Conservation (phyloP, 2,113 vertebrate genomes). For the Sprattus sprattus region DNA sequence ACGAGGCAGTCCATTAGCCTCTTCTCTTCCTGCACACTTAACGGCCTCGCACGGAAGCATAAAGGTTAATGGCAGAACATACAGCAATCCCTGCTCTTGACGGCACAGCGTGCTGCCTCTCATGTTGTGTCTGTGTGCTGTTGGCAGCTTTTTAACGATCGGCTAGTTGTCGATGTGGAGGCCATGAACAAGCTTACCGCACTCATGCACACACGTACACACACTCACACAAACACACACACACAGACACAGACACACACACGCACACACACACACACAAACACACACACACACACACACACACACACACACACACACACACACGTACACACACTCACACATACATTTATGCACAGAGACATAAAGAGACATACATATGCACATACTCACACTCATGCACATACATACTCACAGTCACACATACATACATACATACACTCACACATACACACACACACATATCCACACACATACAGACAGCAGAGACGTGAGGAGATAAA, state of each 20-base stretch:
- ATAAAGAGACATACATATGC: neutral
- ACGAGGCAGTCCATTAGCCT: constrained; percentile 28
- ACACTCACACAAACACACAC: neutral
- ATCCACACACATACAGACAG: neutral
- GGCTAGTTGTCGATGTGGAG: neutral
- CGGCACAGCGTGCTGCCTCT: neutral
- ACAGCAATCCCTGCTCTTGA: neutral
- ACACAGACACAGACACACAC: neutral
- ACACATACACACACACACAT: constrained; percentile 6
- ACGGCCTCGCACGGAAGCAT: neutral
- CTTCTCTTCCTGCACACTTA: constrained; percentile 5
- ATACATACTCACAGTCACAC: too few species aligned
- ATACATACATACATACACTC: neutral
- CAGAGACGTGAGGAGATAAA: neutral
- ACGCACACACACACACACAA: neutral
- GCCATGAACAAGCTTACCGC: neutral
- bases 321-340: neutral
- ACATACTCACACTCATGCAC: neutral
- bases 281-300: neutral
- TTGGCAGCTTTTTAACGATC: neutral
- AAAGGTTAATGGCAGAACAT: constrained; percentile 39
- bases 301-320: neutral
- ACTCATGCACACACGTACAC: neutral
- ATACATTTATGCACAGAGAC: neutral
- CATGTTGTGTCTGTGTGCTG: neutral